These are phyloP conservation scores for Vanacampus margaritifer DNA, from an alignment of 2,113 vertebrate species.

Conservation along the genomic window DNA sequence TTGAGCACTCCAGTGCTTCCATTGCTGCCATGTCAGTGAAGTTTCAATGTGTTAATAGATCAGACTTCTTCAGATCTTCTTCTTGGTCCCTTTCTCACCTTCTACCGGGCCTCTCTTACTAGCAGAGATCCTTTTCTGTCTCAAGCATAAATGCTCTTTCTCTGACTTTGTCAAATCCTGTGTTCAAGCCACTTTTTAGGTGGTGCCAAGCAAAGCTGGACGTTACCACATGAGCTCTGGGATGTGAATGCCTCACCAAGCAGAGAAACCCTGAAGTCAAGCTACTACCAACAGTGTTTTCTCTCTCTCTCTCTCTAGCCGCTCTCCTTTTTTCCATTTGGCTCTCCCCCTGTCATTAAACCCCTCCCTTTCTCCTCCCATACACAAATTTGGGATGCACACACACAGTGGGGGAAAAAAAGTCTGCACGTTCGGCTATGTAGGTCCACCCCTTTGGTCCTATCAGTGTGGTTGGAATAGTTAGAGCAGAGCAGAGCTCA, in stretches of 20 bases:
- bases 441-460: conserved; percentile 35
- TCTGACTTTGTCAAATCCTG: conserved; percentile 31
- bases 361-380: conserved; percentile 52
- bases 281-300: conserved; percentile 51
- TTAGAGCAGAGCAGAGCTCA: conserved; percentile 35
- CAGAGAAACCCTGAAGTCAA: conserved; percentile 66
- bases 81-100: conserved; percentile 32
- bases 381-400: conserved; percentile 16
- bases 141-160: conserved; percentile 36
- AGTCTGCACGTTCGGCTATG: conserved; percentile 29
- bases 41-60: conserved; percentile 11
- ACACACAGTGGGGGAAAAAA: not conserved
- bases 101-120: conserved; percentile 17
- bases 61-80: conserved; percentile 2
- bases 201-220: conserved; percentile 50
- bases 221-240: conserved; percentile 58
- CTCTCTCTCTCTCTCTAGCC: conserved; percentile 32
- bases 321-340: conserved; percentile 48
- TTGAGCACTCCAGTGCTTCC: conserved; percentile 64
- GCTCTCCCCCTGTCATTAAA: conserved; percentile 37
- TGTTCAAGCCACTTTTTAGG: conserved; percentile 40
- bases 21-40: conserved; percentile 58
- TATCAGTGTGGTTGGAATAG: conserved; percentile 51
- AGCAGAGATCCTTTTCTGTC: conserved; percentile 16
- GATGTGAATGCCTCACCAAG: conserved; percentile 67